phyloP scores from a whole-genome alignment of 2,888 invertebrate genomes.

The Tinea pellionella region DNA sequence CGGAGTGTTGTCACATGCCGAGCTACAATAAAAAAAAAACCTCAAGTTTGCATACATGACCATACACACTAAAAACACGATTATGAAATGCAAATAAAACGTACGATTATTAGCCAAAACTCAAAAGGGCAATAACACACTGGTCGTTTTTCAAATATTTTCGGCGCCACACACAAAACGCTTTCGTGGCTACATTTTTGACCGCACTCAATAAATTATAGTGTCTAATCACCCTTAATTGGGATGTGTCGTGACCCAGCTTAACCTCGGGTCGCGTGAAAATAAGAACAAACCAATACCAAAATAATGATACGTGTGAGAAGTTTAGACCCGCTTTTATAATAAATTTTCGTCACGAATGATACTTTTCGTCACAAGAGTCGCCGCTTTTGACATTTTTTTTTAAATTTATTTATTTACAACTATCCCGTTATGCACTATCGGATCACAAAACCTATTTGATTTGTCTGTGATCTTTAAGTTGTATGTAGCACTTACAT shows the following conservation, averaged over 20 bases:
- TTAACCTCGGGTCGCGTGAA: conserved; percentile 53
- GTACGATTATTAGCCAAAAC: neutral
- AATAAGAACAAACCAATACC: conserved; percentile 60
- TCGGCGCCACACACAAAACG: neutral
- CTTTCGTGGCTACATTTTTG: conserved; percentile 27
- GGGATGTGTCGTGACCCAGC: conserved; percentile 65
- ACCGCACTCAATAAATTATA: conserved; percentile 65
- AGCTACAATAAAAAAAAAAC: too few relatives aligned
- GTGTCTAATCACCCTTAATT: conserved; percentile 65
- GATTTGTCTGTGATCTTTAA: too few relatives aligned
- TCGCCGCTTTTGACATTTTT: too few relatives aligned
- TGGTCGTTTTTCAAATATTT: neutral
- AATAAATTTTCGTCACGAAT: neutral
- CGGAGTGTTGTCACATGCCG: too few relatives aligned
- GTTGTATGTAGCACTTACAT: too few relatives aligned
- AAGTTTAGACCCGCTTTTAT: neutral
- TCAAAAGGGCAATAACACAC: neutral
- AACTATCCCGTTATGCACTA: too few relatives aligned
- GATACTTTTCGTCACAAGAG: neutral
- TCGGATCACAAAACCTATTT: too few relatives aligned
- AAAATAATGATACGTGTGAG: conserved; percentile 61
- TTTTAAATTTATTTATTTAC: too few relatives aligned
- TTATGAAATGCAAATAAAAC: too few relatives aligned
- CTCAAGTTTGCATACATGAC: too few relatives aligned
- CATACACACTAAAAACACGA: too few relatives aligned